phyloP scores from a whole-genome alignment of 2,113 vertebrate genomes.

The Thomomys bottae region DNA sequence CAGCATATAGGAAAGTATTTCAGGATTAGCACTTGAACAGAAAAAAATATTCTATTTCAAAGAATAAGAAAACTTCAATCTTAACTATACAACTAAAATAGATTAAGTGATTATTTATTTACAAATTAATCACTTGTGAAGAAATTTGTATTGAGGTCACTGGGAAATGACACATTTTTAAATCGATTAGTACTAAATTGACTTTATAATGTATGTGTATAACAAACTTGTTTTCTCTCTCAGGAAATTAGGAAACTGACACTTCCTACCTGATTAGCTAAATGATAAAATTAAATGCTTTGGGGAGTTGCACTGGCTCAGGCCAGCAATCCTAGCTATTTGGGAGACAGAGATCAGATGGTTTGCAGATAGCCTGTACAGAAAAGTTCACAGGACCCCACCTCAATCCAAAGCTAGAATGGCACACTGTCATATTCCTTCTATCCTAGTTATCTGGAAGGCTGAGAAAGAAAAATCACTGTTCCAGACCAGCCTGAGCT shows the following conservation, averaged over 20 bases:
- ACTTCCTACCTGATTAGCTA: background rate
- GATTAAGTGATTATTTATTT: background rate
- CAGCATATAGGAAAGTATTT: background rate
- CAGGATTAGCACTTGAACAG: background rate
- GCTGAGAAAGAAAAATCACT: no score
- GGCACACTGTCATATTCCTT: no score
- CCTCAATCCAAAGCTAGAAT: no score
- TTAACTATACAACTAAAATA: background rate
- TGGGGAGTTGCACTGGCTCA: no score
- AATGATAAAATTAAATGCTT: background rate
- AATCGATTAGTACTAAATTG: background rate
- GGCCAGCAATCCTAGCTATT: no score
- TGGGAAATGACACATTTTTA: background rate
- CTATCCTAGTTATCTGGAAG: no score
- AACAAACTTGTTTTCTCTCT: background rate
- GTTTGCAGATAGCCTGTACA: no score
- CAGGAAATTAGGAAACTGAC: background rate
- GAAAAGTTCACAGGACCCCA: no score
- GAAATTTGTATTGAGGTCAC: background rate
- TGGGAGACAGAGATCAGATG: no score
- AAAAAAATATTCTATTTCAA: background rate
- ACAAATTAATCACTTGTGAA: slow-evolving; percentile 2
- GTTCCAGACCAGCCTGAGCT: no score
- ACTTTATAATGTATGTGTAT: background rate
- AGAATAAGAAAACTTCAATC: background rate